phyloP scores from a whole-genome alignment of 2,113 vertebrate species.

The Octodon degus region DNA sequence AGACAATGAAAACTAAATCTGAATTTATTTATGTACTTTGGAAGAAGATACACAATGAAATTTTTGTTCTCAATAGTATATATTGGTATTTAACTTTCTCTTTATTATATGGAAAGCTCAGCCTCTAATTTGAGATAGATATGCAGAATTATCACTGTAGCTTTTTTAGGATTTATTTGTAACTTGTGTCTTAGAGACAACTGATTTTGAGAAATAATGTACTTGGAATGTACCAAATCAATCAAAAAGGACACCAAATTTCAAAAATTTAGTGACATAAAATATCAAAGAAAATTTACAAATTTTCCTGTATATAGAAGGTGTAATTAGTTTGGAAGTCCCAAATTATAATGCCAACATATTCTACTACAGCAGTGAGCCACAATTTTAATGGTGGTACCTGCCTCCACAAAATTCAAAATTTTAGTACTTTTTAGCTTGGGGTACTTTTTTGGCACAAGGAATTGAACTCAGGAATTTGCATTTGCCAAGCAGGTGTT shows the following conservation, averaged over 20 bases:
- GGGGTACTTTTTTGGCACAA: too few species aligned
- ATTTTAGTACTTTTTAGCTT: background rate
- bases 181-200: background rate
- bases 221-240: background rate
- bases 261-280: background rate
- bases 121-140: background rate
- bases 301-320: background rate
- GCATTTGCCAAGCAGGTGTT: too few species aligned
- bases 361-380: background rate
- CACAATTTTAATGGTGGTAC: background rate
- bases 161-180: background rate
- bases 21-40: slow-evolving; percentile 38
- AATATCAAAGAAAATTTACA: background rate
- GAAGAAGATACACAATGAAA: background rate
- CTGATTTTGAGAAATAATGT: background rate
- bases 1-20: background rate
- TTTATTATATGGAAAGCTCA: background rate
- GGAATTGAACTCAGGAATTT: too few species aligned
- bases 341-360: background rate
- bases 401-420: background rate
- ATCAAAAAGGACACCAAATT: background rate
- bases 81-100: slow-evolving; percentile 50
- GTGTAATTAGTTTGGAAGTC: slow-evolving; percentile 3
- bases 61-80: background rate
- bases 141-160: background rate